These are phyloP conservation scores for Tenthredo scrophulariae DNA, from an alignment of 2,888 invertebrate genomes.

Conservation along the genomic window DNA sequence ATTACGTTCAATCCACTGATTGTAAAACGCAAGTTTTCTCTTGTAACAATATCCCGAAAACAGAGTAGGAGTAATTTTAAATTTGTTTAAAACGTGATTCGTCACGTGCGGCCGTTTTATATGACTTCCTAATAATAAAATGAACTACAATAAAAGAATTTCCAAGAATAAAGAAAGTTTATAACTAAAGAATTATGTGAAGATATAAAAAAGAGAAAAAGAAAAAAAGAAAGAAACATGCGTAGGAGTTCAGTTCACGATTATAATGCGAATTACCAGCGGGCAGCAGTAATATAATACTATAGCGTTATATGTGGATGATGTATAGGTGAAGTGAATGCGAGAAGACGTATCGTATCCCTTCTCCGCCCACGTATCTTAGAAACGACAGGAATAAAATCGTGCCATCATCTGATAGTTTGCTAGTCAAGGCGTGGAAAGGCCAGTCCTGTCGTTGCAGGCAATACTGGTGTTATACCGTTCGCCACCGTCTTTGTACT, in stretches of 20 bases:
- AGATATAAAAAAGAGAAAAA: no score
- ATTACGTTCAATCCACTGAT: not conserved
- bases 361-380: not conserved
- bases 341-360: not conserved
- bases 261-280: not conserved
- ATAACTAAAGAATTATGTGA: not conserved
- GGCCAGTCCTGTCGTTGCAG: slow-evolving; percentile 13
- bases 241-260: not conserved
- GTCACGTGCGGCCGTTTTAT: not conserved
- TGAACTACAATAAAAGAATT: not conserved
- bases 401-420: slow-evolving; percentile 34
- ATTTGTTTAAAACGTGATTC: not conserved
- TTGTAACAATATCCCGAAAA: not conserved
- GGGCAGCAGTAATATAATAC: not conserved
- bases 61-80: not conserved
- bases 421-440: slow-evolving; percentile 41
- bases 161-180: slow-evolving; percentile 4
- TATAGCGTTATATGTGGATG: not conserved
- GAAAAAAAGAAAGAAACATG: not conserved
- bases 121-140: not conserved
- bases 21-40: not conserved
- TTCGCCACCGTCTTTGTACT: slow-evolving; percentile 21
- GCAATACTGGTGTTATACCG: slow-evolving; percentile 28
- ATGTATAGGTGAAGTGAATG: not conserved
- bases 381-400: slow-evolving; percentile 25